Percentiles rank a stretch among this genome's conserved stretches.
phyloP scores from a whole-genome alignment of 2,797 vertebrate genomes.

The Eospalax fontanierii region DNA sequence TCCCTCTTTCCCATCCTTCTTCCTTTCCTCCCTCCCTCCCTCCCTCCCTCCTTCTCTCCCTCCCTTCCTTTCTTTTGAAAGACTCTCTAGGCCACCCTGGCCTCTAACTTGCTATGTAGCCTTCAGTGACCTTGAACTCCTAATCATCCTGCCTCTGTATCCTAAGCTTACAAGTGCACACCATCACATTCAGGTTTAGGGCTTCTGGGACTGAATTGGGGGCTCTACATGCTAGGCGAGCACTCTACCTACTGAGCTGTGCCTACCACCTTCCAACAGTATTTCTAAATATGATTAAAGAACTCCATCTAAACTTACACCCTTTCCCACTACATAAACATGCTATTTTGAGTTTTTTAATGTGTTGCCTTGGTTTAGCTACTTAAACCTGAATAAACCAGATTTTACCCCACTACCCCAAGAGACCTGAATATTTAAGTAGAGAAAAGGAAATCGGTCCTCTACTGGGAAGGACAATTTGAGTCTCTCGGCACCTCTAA shows the following conservation, averaged over 20 bases:
- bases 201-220: neutral
- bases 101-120: neutral
- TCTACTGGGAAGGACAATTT: constrained; percentile 4
- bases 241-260: neutral
- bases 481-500: neutral
- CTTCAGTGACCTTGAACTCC: neutral
- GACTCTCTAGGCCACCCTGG: neutral
- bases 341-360: neutral
- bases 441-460: neutral
- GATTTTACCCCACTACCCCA: neutral
- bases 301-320: constrained; percentile 7
- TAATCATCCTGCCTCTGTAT: neutral
- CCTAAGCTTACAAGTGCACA: neutral
- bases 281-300: constrained; percentile 45
- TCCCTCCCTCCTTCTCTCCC: neutral
- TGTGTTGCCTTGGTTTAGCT: constrained; percentile 4
- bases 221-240: neutral
- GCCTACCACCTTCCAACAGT: neutral
- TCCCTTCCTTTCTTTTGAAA: neutral
- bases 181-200: neutral
- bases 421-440: constrained; percentile 25
- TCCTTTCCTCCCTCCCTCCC: neutral
- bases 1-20: too few relatives aligned
- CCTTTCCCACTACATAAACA: neutral
- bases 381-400: constrained; percentile 25